Base-by-base conservation (phyloP, 1,140 invertebrate genomes). In the Sipha flava region DNA sequence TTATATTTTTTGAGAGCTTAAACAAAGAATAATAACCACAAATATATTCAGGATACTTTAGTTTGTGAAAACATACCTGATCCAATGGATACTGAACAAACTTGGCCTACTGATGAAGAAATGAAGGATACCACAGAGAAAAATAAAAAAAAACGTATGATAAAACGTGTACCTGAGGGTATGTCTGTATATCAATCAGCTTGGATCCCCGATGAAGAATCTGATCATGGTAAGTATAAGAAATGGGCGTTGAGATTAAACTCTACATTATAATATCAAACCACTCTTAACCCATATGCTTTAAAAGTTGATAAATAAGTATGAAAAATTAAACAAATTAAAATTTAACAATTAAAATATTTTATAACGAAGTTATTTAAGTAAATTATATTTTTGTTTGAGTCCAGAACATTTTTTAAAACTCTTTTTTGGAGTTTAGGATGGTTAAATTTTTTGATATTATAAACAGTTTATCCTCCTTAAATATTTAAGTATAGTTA, bases 161-260 rank as follows among this genome's bases (percentile, higher is more conserved):
- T 92, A 0, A 95, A 95, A 84, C 91, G 89, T 83, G 92, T 98
- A 31, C 96, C 95, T 0, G 95, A 96, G 87, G 97, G 97, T 52
- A 95, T 94, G 84, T 98, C 96, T 16, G 94, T 94, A 77, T 99
- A 99, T 86, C 97, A 99, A 87, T 95, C 96, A 29, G 92, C 95
- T 43, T 99, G 97, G 97, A 97, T 98, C 85, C 88, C 92, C 5
- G 92, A 94, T 82, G 87, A 89, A 77, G 90, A 91, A 84, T 88
- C 87, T 79, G 88, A 87, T 87, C 82, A 79, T 52, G 81, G 75
- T 75, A 75, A 80, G 52, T 47, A 34, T 54, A 10, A 54, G n/a
- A n/a, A n/a, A n/a, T n/a, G n/a, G n/a, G n/a, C n/a, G n/a, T n/a
- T n/a, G n/a, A n/a, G n/a, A n/a, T n/a, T n/a, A n/a, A n/a, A n/a